Base-by-base conservation (phyloP, 2,888 invertebrate genomes). In the Lepidochrysops patricia region DNA sequence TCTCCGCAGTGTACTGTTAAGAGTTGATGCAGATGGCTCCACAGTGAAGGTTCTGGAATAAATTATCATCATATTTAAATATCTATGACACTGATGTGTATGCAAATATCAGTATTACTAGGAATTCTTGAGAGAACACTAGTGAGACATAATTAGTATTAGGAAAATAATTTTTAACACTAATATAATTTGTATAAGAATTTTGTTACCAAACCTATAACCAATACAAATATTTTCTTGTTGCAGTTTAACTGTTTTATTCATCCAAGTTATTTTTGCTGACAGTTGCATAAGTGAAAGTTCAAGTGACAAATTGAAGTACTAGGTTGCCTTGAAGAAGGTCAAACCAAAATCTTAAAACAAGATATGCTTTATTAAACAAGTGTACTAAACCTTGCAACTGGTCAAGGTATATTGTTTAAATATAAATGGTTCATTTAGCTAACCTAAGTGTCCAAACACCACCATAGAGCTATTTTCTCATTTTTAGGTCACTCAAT, bases 1-100 rank as follows among this genome's bases (percentile, higher is more conserved):
- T n/a, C 72, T 73, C n/a, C 64, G 64, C 13, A 85, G 70, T 1
- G 63, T 69, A 60, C 83, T 83, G 64, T 67, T 69, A 0, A 67
- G 43, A 0, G 73, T 64, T 0, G 73, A 64, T 6, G 67, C 69
- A 0, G 54, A 57, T 0, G 76, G 75, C 7, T 72, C 72, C 15
- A 75, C 66, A 1, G 70, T 67, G 54, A 74, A 75, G 0, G 76
- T 69, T 25, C 82, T 85, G 71, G 4, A 67, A 62, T 7, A 52
- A 27, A 13, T 13, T 0, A 27, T 7, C n/a, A 15, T 27, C 26
- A 9, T 13, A 13, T 3, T 15, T 23, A 5, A 25, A n/a, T n/a
- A 50, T 4, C n/a, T 4, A 34, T 2, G n/a, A n/a, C 34, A 34
- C 34, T 4, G 1, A 34, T 34, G n/a, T n/a, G n/a, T n/a, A n/a